Evolutionary conservation across 2,113 vertebrate genomes (phyloP).

Genomic region (Gorsachius goisagi): DNA sequence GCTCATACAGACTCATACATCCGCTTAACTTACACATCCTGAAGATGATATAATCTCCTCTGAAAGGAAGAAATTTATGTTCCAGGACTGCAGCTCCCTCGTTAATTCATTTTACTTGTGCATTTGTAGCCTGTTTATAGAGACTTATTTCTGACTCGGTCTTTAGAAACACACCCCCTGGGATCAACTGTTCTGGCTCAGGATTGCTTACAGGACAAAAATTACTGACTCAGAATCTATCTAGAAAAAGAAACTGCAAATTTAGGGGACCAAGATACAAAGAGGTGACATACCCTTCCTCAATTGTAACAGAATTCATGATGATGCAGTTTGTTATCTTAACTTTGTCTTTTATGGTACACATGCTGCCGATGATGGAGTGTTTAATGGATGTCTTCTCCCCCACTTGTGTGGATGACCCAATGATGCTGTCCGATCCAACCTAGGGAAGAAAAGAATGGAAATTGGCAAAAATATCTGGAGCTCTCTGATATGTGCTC

Average conservation of each 20-base stretch:
- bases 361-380: constrained; percentile 85
- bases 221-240: background rate
- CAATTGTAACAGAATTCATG: constrained; percentile 93
- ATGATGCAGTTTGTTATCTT: constrained; percentile 93
- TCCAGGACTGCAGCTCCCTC: background rate
- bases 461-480: background rate
- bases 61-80: background rate
- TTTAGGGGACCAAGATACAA: background rate
- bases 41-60: background rate
- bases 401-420: constrained; percentile 83
- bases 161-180: background rate
- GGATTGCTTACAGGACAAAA: background rate
- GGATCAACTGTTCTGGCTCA: background rate
- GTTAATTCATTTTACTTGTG: background rate
- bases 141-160: background rate
- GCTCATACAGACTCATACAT: background rate
- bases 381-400: constrained; percentile 93
- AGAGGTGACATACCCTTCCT: constrained; percentile 88
- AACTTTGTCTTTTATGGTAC: constrained; percentile 87
- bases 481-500: fast-evolving
- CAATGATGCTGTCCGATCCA: constrained; percentile 90
- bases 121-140: background rate
- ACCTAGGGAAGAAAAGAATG: constrained; percentile 74
- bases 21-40: background rate
- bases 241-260: background rate